Evolutionary conservation across 2,888 invertebrate species (phyloP).

Genomic region (Chrysopilus asiliformis): DNA sequence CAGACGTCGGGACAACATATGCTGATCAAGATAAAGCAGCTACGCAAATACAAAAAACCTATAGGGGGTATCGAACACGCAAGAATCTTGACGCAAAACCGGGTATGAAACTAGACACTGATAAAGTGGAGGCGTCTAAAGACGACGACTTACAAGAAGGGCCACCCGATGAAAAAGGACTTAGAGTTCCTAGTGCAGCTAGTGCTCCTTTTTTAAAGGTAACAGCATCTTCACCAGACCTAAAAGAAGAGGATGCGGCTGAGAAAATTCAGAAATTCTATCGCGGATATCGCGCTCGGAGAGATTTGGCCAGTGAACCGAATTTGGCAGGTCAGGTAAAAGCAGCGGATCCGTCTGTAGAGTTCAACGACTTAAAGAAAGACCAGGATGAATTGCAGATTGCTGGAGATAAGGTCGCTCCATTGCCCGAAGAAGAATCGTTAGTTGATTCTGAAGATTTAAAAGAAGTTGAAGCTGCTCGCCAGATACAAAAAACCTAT

Average conservation of each 20-base stretch:
- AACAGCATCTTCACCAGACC: too few relatives aligned
- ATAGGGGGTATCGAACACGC: constrained; percentile 13
- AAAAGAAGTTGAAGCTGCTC: constrained; percentile 13
- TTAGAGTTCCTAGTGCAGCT: too few relatives aligned
- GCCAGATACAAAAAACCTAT: constrained; percentile 16
- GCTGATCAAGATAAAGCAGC: constrained; percentile 7
- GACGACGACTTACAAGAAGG: too few relatives aligned
- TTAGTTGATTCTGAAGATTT: too few relatives aligned
- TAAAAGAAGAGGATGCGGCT: neutral
- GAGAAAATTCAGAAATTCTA: too few relatives aligned
- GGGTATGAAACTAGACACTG: too few relatives aligned
- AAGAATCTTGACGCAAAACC: too few relatives aligned
- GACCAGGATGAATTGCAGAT: neutral
- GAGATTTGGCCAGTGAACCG: neutral
- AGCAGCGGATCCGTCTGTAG: neutral
- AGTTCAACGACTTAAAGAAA: neutral
- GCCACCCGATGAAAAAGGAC: too few relatives aligned
- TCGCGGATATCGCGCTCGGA: neutral
- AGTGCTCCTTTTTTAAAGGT: too few relatives aligned
- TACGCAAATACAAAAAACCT: constrained; percentile 13
- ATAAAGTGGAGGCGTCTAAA: too few relatives aligned
- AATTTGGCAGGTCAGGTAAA: neutral
- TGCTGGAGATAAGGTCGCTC: neutral
- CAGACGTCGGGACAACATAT: too few relatives aligned
- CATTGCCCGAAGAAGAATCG: too few relatives aligned